Evolutionary conservation across 2,888 invertebrate genomes (phyloP), one percentile per base, ranked within the genome.

Genomic region (Drosophila stalkeri): DNA sequence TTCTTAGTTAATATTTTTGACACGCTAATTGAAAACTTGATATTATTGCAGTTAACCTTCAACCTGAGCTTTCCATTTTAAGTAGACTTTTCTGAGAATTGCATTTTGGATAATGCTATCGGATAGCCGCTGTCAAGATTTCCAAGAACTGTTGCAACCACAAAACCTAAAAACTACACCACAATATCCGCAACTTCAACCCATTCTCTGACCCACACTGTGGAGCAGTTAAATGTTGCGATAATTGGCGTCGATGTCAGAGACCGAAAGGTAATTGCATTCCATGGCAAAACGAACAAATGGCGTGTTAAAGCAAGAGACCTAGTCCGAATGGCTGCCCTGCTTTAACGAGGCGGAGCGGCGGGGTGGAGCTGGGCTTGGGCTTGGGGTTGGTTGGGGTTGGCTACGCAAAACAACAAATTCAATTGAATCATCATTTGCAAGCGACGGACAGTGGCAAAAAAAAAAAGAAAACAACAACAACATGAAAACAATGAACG

Each of bases 361-460:
- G 41, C 0, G 16, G 12, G n/a, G 1, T 0, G n/a, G 27, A 9
- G 9, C 3, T 11, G 39, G 31, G 9, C 2, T 2, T 20, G 18
- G 56, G 23, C 54, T 4, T 12, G 12, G 39, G n/a, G 39, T 37
- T 11, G n/a, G 39, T 37, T 11, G 37, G 14, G 46, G 60, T 33
- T 23, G 54, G 63, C 44, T 46, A 64, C 51, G 44, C 59, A 67
- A 16, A 71, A 46, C 57, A 66, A 64, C 57, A 64, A 76, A 55
- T 62, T 76, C 65, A 89, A 84, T 84, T 84, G 81, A 84, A 84
- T 89, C 89, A 84, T 86, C 89, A 72, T 72, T 71, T 64, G 64
- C 59, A 66, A 69, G 64, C 54, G 68, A 23, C 46, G 68, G 52
- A 46, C 44, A 46, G 67, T 66, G 52, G 67, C 52, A 61, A 73